Percentiles rank a stretch among this genome's conserved stretches.
phyloP scores from a whole-genome alignment of 1,140 invertebrate species.

The Rhizoglyphus robini region DNA sequence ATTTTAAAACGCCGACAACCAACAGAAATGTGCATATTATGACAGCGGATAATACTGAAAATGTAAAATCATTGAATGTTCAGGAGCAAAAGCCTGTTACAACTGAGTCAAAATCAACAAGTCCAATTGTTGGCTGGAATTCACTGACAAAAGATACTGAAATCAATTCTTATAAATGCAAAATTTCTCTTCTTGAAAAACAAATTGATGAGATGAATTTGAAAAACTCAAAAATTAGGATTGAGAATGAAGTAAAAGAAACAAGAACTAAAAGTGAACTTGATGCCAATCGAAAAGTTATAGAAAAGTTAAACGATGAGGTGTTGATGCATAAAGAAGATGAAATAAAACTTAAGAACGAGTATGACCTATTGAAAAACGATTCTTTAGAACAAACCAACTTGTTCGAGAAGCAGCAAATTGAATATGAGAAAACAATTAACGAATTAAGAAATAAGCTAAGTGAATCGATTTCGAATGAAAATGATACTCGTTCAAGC shows the following conservation, averaged over 20 bases:
- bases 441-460: not conserved
- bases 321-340: not conserved
- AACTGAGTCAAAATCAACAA: not conserved
- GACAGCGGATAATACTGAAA: not conserved
- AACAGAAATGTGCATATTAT: not conserved
- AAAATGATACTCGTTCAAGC: not conserved
- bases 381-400: not conserved
- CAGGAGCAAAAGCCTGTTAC: not conserved
- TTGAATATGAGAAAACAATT: not conserved
- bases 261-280: not conserved
- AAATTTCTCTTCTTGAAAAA: not conserved
- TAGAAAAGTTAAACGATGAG: not conserved
- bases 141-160: constrained; percentile 2
- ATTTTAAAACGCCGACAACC: not conserved
- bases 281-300: not conserved
- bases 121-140: constrained; percentile 8
- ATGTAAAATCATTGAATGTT: not conserved
- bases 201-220: not conserved
- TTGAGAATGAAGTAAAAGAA: constrained; percentile 1
- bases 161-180: not conserved
- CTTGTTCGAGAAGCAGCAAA: not conserved
- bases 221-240: not conserved
- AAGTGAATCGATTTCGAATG: not conserved
- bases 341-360: not conserved
- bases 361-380: not conserved